Evolutionary conservation across 2,797 vertebrate species (phyloP), one percentile per base, ranked within the genome.

Genomic region (Hyperoplus lanceolatus): DNA sequence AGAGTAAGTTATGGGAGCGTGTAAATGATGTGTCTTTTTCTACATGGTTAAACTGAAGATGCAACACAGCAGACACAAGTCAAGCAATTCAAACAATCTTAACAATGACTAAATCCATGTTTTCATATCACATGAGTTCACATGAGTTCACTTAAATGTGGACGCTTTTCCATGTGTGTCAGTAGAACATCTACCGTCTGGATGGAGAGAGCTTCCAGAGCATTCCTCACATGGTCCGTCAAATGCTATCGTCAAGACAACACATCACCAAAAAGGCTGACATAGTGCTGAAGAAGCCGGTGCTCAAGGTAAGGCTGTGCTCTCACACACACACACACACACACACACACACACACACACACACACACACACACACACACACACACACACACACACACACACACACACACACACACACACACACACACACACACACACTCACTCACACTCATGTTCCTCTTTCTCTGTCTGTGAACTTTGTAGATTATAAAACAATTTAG

Each of bases 171-270:
- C 39, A 18, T 81, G 41, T 81, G 75, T 82, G 89, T 80, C 84
- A 88, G 75, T 77, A 98, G 97, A 96, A 96, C 88, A 60, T 96
- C 87, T 99, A 97, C 89, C 97, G 96, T 39, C 92, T 99, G 86
- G 98, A 99, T 80, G 96, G 97, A 5, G 97, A 98, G 0, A 81
- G 96, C 36, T 99, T 98, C 78, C 77, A 86, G 76, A 97, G 93
- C 38, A 88, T 99, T 69, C 97, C 98, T 0, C 90, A 96, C 87
- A 96, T 99, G 63, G 78, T 99, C 4, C 91, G 96, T 83, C 92
- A 98, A 68, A 93, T 98, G 18, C 79, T 96, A 48, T 94, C 86
- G 57, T 95, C 94, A 68, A 90, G 85, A 70, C 96, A 96, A 90
- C 91, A 94, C 15, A 83, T 99, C 88, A 99, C 97, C 61, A 97